Percentiles rank a stretch among this genome's conserved stretches.
Conservation (phyloP, 2,888 invertebrate species). For the Caenorhabditis sp. region DNA sequence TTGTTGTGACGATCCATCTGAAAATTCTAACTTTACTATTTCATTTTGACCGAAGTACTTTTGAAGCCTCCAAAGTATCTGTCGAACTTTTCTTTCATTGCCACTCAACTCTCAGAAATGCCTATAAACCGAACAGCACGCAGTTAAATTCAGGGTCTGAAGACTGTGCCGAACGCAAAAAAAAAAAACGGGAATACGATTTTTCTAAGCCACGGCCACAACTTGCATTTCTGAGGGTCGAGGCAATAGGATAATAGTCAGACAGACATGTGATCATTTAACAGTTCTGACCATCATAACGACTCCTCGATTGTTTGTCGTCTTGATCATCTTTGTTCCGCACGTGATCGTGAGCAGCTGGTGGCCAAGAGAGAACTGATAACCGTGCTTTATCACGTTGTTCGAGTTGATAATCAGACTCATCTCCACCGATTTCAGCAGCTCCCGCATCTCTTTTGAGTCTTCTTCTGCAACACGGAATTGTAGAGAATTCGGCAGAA, state of each 20-base stretch:
- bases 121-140: too few relatives aligned
- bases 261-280: not conserved
- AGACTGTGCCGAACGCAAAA: too few relatives aligned
- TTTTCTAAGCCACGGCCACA: too few relatives aligned
- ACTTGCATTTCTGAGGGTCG: too few relatives aligned
- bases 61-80: too few relatives aligned
- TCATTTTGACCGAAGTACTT: not conserved
- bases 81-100: too few relatives aligned
- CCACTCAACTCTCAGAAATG: too few relatives aligned
- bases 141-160: too few relatives aligned
- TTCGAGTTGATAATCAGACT: conserved; percentile 50
- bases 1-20: conserved; percentile 48
- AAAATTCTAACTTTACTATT: not conserved
- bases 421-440: conserved; percentile 49
- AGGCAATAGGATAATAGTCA: not conserved
- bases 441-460: conserved; percentile 20
- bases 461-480: conserved; percentile 31
- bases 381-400: conserved; percentile 40
- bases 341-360: conserved; percentile 39
- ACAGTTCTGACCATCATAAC: conserved; percentile 39
- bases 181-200: too few relatives aligned
- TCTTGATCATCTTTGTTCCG: conserved; percentile 30
- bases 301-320: conserved; percentile 38
- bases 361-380: conserved; percentile 21
- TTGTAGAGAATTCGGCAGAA: not conserved